Percentiles rank a stretch among this genome's conserved stretches.
Evolutionary conservation across 2,888 invertebrate genomes (phyloP).

Genomic region (Petrolisthes manimaculis): DNA sequence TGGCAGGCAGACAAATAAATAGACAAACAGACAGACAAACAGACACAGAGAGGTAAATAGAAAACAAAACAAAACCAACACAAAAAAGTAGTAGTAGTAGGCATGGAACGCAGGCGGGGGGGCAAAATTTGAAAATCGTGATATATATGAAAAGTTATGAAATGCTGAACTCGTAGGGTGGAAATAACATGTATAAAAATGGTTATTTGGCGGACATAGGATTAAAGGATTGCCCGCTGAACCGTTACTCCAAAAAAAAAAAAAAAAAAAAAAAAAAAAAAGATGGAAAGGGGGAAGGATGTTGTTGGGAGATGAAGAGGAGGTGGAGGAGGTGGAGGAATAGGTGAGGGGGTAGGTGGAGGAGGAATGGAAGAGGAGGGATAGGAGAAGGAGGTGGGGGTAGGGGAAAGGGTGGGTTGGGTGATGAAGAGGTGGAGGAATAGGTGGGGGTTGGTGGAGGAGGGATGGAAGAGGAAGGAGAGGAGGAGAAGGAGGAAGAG

Average conservation of each 20-base stretch:
- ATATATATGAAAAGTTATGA: slow-evolving; percentile 11
- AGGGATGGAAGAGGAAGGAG: background rate
- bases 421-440: background rate
- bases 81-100: background rate
- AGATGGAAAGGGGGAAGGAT: background rate
- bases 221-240: slow-evolving; percentile 11
- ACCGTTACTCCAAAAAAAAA: background rate
- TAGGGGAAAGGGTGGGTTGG: background rate
- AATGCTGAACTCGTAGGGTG: background rate
- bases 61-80: no score
- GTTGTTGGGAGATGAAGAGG: background rate
- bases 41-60: no score
- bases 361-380: background rate
- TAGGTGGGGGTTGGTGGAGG: background rate
- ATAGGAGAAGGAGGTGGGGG: background rate
- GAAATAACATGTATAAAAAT: slow-evolving; percentile 27
- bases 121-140: background rate
- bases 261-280: background rate
- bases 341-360: background rate
- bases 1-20: no score
- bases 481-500: background rate
- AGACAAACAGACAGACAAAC: background rate
- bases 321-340: background rate
- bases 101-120: background rate
- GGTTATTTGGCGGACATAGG: slow-evolving; percentile 24